These are phyloP conservation scores for Chrysomela aeneicollis DNA, from an alignment of 2,888 invertebrate genomes.

Conservation along the genomic window DNA sequence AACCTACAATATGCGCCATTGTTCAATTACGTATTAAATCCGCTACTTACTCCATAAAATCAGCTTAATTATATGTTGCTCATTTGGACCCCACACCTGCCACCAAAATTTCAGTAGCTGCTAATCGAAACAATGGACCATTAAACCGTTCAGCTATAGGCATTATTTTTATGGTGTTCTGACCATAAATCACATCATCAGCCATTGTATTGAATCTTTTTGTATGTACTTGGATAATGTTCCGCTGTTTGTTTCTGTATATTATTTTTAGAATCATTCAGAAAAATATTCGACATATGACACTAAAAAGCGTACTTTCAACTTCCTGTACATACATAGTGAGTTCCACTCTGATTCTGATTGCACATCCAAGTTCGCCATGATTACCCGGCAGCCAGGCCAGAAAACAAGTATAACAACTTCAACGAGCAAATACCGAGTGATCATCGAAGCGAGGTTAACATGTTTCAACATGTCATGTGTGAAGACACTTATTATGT, in stretches of 20 bases:
- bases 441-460: background rate
- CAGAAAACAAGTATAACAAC: background rate
- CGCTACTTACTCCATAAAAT: background rate
- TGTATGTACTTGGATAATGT: background rate
- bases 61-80: background rate
- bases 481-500: background rate
- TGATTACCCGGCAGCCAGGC: background rate
- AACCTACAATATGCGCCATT: no score
- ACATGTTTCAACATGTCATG: constrained; percentile 1
- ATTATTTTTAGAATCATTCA: no score
- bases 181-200: background rate
- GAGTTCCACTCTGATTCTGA: background rate
- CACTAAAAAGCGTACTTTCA: no score
- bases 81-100: background rate
- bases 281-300: no score
- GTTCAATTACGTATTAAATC: no score
- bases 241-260: background rate
- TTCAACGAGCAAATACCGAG: background rate
- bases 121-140: background rate
- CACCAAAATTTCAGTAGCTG: background rate
- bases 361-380: background rate
- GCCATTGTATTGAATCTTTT: background rate
- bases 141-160: background rate
- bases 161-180: background rate
- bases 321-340: no score